A percentile compares a stretch with the other conserved stretches of the same genome.
These are phyloP conservation scores for Zosterops pallidus DNA, from an alignment of 2,113 vertebrate genomes.

Conservation along the genomic window DNA sequence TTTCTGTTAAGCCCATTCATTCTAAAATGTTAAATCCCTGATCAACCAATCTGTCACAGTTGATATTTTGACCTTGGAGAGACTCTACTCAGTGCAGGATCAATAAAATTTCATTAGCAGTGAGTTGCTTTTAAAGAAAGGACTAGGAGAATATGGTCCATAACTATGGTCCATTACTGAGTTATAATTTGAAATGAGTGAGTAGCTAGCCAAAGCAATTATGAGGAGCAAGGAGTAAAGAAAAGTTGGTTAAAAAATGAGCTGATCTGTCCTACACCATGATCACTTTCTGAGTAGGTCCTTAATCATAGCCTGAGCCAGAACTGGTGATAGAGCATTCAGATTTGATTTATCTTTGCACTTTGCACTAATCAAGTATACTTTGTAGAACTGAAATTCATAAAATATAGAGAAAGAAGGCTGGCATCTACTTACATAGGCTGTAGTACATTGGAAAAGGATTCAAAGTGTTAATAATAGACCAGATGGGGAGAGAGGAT, in stretches of 20 bases:
- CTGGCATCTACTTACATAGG: not conserved
- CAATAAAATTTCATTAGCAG: not conserved
- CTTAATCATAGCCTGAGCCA: not conserved
- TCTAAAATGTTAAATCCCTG: not conserved
- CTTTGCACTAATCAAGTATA: not conserved
- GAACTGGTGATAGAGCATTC: not conserved
- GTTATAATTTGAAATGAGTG: not conserved
- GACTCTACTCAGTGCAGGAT: not conserved
- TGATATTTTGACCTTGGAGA: not conserved
- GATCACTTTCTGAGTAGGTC: not conserved
- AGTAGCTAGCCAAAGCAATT: not conserved
- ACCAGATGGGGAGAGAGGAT: not conserved
- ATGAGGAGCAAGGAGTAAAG: not conserved
- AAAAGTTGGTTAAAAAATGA: not conserved
- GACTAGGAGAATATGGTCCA: rapidly evolving
- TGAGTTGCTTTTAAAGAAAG: not conserved
- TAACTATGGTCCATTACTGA: not conserved
- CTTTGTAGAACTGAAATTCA: not conserved
- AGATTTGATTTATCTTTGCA: not conserved
- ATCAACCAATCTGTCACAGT: not conserved
- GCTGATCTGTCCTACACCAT: not conserved
- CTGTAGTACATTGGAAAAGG: not conserved
- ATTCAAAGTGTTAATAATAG: not conserved
- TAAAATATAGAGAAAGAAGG: not conserved
- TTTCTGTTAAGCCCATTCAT: not conserved